Percentiles rank a stretch among this genome's conserved stretches.
Evolutionary conservation across 2,113 vertebrate genomes (phyloP).

Genomic region (Phaethornis superciliosus): DNA sequence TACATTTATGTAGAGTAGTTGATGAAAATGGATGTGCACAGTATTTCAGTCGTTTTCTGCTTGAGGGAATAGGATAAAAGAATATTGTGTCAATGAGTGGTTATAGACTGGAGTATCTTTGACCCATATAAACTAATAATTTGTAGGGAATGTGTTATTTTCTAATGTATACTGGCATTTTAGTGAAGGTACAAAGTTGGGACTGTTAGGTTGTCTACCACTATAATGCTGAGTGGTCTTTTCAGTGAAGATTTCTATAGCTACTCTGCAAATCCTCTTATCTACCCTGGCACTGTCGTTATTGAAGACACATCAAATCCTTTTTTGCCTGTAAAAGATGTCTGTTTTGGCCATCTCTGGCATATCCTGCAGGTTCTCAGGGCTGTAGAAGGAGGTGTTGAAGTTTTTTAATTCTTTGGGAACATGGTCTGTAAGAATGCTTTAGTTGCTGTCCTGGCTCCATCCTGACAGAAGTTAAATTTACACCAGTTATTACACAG

Average conservation of each 20-base stretch:
- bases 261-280: not conserved
- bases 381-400: not conserved
- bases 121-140: not conserved
- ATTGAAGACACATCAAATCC: not conserved
- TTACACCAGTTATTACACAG: not conserved
- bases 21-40: not conserved
- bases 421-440: not conserved
- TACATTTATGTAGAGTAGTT: not conserved
- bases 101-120: not conserved
- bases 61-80: not conserved
- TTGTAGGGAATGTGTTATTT: not conserved
- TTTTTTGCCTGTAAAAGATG: not conserved
- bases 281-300: not conserved
- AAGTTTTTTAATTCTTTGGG: not conserved
- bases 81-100: not conserved
- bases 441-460: not conserved
- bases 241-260: not conserved
- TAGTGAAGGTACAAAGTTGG: not conserved
- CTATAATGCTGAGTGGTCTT: not conserved
- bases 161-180: not conserved
- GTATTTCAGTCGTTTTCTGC: not conserved
- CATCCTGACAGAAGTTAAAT: not conserved
- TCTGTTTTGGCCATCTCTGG: not conserved
- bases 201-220: not conserved
- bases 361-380: not conserved